Evolutionary conservation across 2,888 invertebrate species (phyloP).

Genomic region (Rhingia campestris): DNA sequence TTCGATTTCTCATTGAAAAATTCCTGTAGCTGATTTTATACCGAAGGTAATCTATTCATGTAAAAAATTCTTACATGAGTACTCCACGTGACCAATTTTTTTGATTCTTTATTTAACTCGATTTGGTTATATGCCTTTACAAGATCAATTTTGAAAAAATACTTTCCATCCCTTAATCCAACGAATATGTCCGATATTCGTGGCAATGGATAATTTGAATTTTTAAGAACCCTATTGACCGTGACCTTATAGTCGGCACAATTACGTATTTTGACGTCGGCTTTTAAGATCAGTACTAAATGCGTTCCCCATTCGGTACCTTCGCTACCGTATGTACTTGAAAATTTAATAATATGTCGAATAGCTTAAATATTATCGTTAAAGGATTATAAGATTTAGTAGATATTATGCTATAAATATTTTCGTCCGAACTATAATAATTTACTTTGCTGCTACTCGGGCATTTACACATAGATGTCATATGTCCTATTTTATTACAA

Average conservation of each 20-base stretch:
- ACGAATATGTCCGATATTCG: slow-evolving; percentile 15
- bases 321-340: too few relatives aligned
- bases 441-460: slow-evolving; percentile 2
- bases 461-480: slow-evolving; percentile 20
- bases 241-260: slow-evolving; percentile 21
- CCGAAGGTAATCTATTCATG: slow-evolving; percentile 78
- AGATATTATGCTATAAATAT: too few relatives aligned
- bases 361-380: too few relatives aligned
- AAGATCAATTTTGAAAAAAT: slow-evolving; percentile 21
- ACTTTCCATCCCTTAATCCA: background rate
- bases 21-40: slow-evolving; percentile 78
- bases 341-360: too few relatives aligned
- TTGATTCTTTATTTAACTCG: slow-evolving; percentile 76
- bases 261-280: slow-evolving; percentile 22
- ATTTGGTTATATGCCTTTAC: slow-evolving; percentile 78
- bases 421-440: too few relatives aligned
- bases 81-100: slow-evolving; percentile 75
- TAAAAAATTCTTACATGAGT: slow-evolving; percentile 78
- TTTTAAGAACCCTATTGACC: slow-evolving; percentile 9
- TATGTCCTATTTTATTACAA: slow-evolving; percentile 5
- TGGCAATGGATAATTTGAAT: slow-evolving; percentile 30
- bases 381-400: too few relatives aligned
- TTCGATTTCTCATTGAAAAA: slow-evolving; percentile 78
- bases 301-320: slow-evolving; percentile 29
- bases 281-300: slow-evolving; percentile 29